phyloP scores from a whole-genome alignment of 92 coral and sea anemone species.

The Parazoanthus swiftii region DNA sequence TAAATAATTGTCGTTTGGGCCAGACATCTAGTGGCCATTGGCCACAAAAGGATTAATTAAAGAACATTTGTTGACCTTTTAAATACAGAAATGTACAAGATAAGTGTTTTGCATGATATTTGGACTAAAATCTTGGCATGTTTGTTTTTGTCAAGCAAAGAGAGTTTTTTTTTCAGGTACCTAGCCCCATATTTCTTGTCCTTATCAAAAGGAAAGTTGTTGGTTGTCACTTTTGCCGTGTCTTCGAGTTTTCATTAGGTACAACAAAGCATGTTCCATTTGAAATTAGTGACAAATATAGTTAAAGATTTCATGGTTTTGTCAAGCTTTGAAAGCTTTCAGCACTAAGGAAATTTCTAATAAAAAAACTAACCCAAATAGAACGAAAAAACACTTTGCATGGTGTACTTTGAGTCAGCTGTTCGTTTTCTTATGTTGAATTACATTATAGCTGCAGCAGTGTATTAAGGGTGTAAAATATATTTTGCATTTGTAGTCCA shows the following conservation, averaged over 20 bases:
- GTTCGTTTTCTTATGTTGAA: not conserved
- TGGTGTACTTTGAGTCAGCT: not conserved
- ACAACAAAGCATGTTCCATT: not conserved
- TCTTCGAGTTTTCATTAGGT: not conserved
- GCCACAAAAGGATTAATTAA: conserved; percentile 55
- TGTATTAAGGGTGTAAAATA: no score
- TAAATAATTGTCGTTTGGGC: conserved; percentile 65
- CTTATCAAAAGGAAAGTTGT: not conserved
- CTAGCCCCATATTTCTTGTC: not conserved
- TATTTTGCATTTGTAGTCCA: no score
- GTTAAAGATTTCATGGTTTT: no score
- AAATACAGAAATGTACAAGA: conserved; percentile 31
- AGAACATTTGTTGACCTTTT: conserved; percentile 63
- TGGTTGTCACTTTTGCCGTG: not conserved
- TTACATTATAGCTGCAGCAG: not conserved
- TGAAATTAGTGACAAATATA: no score
- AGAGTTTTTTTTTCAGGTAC: not conserved
- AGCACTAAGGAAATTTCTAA: no score
- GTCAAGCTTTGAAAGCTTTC: not conserved
- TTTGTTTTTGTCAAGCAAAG: no score
- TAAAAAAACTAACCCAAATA: not conserved
- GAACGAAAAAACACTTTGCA: not conserved
- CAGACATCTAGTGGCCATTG: conserved; percentile 72
- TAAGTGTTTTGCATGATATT: conserved; percentile 3
- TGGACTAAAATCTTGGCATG: not conserved